A percentile compares a stretch with the other conserved stretches of the same genome.
Conservation (phyloP, 2,888 invertebrate species). For the Tachystola acroxantha region DNA sequence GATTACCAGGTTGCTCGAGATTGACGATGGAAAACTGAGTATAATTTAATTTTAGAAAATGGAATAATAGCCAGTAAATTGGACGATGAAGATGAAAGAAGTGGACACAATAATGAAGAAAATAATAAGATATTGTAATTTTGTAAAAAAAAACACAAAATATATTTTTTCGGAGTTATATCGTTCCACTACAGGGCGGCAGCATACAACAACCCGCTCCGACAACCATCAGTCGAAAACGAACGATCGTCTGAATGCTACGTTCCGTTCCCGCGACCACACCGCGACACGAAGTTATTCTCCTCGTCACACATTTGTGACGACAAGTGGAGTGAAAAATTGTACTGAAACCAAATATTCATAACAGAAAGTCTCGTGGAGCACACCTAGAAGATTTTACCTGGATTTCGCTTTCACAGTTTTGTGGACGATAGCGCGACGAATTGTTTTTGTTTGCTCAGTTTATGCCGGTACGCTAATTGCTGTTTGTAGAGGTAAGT, state of each 20-base stretch:
- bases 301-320: slow-evolving; percentile 61
- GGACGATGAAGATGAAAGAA: no score
- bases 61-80: no score
- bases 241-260: slow-evolving; percentile 36
- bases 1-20: no score
- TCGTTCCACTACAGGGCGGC: not conserved
- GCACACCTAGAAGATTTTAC: slow-evolving; percentile 20
- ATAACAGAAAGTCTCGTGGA: slow-evolving; percentile 20
- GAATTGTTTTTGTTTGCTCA: slow-evolving; percentile 47
- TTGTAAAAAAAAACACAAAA: no score
- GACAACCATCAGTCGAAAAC: slow-evolving; percentile 33
- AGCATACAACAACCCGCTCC: slow-evolving; percentile 1
- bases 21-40: no score
- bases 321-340: slow-evolving; percentile 62
- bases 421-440: slow-evolving; percentile 30
- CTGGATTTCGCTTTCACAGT: slow-evolving; percentile 29
- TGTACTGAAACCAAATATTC: slow-evolving; percentile 28
- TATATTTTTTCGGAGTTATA: slow-evolving; percentile 1
- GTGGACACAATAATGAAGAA: no score
- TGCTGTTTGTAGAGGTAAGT: slow-evolving; percentile 64
- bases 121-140: no score
- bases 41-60: no score
- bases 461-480: slow-evolving; percentile 54
- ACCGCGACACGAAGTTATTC: slow-evolving; percentile 46
- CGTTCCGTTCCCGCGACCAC: slow-evolving; percentile 37